Evolutionary conservation across 1,140 invertebrate species (phyloP), one percentile per base, ranked within the genome.

Genomic region (Harpegnathos saltator): DNA sequence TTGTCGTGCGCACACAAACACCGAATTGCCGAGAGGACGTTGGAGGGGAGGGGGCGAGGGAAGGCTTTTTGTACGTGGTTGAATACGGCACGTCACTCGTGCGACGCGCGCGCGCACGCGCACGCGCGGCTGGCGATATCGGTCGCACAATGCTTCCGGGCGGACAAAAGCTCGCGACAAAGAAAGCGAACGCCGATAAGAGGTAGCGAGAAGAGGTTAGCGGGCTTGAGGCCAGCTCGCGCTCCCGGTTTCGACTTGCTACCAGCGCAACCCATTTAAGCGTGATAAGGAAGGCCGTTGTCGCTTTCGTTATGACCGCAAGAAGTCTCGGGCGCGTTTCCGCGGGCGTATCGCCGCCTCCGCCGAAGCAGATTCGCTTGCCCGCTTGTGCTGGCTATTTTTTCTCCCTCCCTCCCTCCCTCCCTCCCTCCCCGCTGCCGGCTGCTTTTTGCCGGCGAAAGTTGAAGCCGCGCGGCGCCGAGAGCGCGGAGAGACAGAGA

Each of bases 201-300:
- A 90, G 88, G 65, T 68, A 71, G 78, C 83, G n/a, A n/a, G n/a
- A n/a, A 62, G 62, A 75, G 38, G 69, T 29, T 17, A n/a, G 50
- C 80, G 61, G 66, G 77, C 77, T 78, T 58, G 54, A 29, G 62
- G 44, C 66, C 17, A 26, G 56, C 33, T 65, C 72, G 1, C 11
- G 29, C 33, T 69, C 50, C 24, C 68, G 84, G 75, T 86, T 86
- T 85, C 77, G 66, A 38, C 73, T 75, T 54, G 58, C 71, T 72
- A 82, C 73, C 52, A 85, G 80, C 89, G 85, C 89, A 89, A 87
- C 86, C 88, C 87, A 90, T 92, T 91, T 90, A 89, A 83, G 84
- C 78, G 83, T 82, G 91, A 91, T 91, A 91, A 92, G 89, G 88
- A 89, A 69, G 74, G 62, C 83, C 82, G 81, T 65, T 56, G 19